Evolutionary conservation across 2,797 vertebrate species (phyloP), one percentile per base, ranked within the genome.

Genomic region (Sebastiscus tertius): DNA sequence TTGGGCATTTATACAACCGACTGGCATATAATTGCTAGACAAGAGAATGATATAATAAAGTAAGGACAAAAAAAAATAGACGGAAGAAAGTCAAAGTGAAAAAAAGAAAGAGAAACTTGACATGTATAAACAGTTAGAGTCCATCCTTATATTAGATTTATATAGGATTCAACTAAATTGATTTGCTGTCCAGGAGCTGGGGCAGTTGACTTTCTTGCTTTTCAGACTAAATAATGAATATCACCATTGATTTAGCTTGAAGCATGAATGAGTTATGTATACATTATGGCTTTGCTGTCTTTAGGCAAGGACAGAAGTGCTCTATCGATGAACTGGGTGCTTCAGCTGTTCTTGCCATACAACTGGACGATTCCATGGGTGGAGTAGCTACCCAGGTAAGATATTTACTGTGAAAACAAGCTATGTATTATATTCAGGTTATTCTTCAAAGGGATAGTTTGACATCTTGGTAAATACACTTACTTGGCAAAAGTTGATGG

Each of bases 281-380:
- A 6, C 2, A 20, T 18, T 26, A 20, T 7, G 18, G 1, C 9
- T 64, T 81, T 80, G 11, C 24, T 89, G 66, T 84, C 33, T 83
- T 61, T 55, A 96, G 96, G 96, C 96, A 96, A 81, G 96, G 96
- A 8, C 84, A 79, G 34, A 95, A 94, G 77, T 92, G 93, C 84
- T 88, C 86, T 10, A 72, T 75, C 42, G 93, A 94, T 82, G 96
- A 96, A 75, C 87, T 94, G 78, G 84, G 61, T 4, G 92, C 91
- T 10, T 96, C 96, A 3, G 95, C 96, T 52, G 77, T 92, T 74
- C 91, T 96, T 80, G 91, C 96, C 0, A 88, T 96, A 26, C 22
- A 54, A 1, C 77, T 96, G 86, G 96, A 96, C 1, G 75, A 95
- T 18, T 92, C 91, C 59, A 93, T 95, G 94, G 80, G 77, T n/a